These are phyloP conservation scores for Ochotona princeps DNA, from an alignment of 2,113 vertebrate genomes.

Conservation along the genomic window DNA sequence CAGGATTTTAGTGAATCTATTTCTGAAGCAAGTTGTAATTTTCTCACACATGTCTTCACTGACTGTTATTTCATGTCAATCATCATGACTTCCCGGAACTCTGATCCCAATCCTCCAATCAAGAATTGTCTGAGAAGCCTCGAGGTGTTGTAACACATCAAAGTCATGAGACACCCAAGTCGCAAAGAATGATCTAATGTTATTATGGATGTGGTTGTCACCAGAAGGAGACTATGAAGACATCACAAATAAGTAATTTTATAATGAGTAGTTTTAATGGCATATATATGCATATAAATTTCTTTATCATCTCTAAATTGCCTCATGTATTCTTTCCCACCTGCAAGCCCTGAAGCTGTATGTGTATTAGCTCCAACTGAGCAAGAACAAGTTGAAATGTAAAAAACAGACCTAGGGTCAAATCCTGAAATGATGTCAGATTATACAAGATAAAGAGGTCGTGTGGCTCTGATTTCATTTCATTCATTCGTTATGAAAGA, in stretches of 20 bases:
- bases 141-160: neutral
- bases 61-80: neutral
- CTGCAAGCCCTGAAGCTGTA: neutral
- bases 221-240: neutral
- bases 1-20: neutral
- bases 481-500: neutral
- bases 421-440: neutral
- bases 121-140: slow-evolving; percentile 31
- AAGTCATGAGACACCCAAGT: neutral
- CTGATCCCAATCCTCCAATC: neutral
- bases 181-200: neutral
- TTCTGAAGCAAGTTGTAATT: neutral
- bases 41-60: neutral
- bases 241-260: neutral
- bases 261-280: neutral
- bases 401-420: neutral
- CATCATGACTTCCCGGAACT: neutral
- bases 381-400: neutral
- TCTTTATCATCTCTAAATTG: neutral
- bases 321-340: neutral
- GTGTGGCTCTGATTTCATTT: neutral
- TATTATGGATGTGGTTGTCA: neutral
- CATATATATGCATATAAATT: neutral
- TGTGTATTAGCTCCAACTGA: neutral
- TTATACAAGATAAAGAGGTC: neutral